These are phyloP conservation scores for Neogale vison DNA, from an alignment of 2,113 vertebrate species.

Conservation along the genomic window DNA sequence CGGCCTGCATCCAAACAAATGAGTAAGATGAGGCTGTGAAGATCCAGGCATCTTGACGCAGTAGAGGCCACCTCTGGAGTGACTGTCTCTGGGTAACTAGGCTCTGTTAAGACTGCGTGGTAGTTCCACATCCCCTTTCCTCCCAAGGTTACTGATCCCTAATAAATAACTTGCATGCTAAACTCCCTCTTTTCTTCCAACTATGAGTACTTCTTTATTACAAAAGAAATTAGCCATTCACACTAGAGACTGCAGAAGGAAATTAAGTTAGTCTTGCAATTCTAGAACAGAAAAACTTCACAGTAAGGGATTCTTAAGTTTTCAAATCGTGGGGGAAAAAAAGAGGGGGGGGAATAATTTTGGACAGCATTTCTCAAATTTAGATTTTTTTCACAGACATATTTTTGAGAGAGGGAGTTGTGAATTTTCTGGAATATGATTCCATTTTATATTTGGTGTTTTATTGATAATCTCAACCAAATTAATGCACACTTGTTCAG, in stretches of 20 bases:
- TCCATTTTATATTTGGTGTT: neutral
- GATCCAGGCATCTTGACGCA: neutral
- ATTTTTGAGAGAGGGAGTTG: neutral
- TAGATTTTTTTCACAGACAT: neutral
- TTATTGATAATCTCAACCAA: neutral
- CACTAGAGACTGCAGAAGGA: neutral
- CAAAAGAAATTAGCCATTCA: neutral
- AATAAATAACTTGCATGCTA: neutral
- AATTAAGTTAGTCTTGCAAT: neutral
- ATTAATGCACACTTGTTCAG: neutral
- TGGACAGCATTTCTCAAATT: neutral
- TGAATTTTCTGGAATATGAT: neutral
- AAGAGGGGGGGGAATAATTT: neutral
- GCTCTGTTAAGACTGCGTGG: neutral
- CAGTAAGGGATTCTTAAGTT: neutral
- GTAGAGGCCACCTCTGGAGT: neutral
- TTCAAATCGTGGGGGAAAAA: neutral
- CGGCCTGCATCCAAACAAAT: neutral
- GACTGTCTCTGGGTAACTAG: neutral
- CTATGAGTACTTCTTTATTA: conserved; percentile 36
- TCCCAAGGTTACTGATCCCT: neutral
- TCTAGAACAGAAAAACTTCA: neutral
- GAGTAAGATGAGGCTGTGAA: neutral
- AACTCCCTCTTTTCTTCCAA: neutral
- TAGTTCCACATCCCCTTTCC: neutral